These are phyloP conservation scores for Mallateleia sp. DNA, from an alignment of 2,888 invertebrate species.

Conservation along the genomic window DNA sequence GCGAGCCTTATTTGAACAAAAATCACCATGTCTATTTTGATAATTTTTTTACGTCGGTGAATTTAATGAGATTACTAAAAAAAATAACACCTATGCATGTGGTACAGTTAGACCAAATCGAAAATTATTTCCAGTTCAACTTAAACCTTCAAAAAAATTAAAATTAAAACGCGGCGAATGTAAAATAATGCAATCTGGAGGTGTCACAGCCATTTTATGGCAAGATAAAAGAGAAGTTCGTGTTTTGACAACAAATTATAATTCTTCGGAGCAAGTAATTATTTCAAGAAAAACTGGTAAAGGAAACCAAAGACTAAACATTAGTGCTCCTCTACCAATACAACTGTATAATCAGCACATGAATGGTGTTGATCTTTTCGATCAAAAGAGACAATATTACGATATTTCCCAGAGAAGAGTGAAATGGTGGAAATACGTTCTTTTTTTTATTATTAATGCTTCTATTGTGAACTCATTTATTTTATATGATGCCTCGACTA, in stretches of 20 bases:
- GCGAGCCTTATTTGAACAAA: slow-evolving; percentile 13
- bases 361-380: slow-evolving; percentile 24
- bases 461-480: slow-evolving; percentile 9
- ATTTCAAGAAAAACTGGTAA: slow-evolving; percentile 3
- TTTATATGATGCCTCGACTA: slow-evolving; percentile 5
- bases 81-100: slow-evolving; percentile 25
- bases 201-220: neutral
- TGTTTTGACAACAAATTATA: slow-evolving; percentile 9
- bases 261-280: slow-evolving; percentile 1
- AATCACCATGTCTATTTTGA: slow-evolving; percentile 25
- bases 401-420: neutral
- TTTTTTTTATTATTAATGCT: slow-evolving; percentile 1
- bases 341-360: slow-evolving; percentile 17
- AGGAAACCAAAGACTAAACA: neutral
- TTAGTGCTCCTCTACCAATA: neutral
- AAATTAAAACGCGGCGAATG: slow-evolving; percentile 27
- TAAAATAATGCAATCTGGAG: slow-evolving; percentile 23
- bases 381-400: slow-evolving; percentile 28
- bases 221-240: slow-evolving; percentile 20
- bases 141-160: slow-evolving; percentile 31
- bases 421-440: slow-evolving; percentile 16
- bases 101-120: slow-evolving; percentile 22
- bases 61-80: slow-evolving; percentile 5
- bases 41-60: slow-evolving; percentile 35
- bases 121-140: slow-evolving; percentile 6